phyloP scores from a whole-genome alignment of 2,888 invertebrate species.

The Euproctis similis region DNA sequence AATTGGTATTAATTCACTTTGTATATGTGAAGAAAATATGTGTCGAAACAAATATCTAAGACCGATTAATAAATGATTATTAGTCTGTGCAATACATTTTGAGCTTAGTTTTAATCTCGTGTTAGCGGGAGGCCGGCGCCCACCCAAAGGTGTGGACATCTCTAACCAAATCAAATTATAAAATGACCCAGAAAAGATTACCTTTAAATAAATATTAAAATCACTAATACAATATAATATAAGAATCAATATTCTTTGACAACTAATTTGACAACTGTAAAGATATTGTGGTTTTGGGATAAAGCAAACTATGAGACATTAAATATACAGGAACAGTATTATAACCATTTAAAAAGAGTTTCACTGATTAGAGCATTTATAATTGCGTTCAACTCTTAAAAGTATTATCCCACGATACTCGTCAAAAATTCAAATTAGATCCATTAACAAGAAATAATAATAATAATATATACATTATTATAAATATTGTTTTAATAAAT shows the following conservation, averaged over 20 bases:
- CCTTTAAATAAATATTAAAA: constrained; percentile 7
- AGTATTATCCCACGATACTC: constrained; percentile 30
- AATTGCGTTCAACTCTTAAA: constrained; percentile 25
- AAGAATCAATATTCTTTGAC: constrained; percentile 26
- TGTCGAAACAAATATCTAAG: constrained; percentile 58
- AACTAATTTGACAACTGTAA: constrained; percentile 8
- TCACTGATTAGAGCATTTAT: constrained; percentile 44
- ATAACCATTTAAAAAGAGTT: constrained; percentile 42
- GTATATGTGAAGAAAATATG: constrained; percentile 48
- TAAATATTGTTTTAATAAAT: too few relatives aligned
- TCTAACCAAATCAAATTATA: constrained; percentile 65
- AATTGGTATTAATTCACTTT: constrained; percentile 45
- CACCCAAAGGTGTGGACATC: constrained; percentile 71
- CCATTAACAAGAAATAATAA: too few relatives aligned
- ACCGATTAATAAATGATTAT: constrained; percentile 61
- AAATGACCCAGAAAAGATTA: constrained; percentile 28
- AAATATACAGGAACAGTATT: constrained; percentile 43
- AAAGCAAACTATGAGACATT: constrained; percentile 45
- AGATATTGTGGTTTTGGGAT: constrained; percentile 23
- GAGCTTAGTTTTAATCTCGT: constrained; percentile 53
- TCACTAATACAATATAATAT: constrained; percentile 17
- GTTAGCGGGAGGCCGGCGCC: constrained; percentile 62
- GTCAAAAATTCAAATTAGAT: constrained; percentile 14
- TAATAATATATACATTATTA: too few relatives aligned
- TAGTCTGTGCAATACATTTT: constrained; percentile 55